Base-by-base conservation (phyloP, 2,113 vertebrate species). In the Vimba vimba region DNA sequence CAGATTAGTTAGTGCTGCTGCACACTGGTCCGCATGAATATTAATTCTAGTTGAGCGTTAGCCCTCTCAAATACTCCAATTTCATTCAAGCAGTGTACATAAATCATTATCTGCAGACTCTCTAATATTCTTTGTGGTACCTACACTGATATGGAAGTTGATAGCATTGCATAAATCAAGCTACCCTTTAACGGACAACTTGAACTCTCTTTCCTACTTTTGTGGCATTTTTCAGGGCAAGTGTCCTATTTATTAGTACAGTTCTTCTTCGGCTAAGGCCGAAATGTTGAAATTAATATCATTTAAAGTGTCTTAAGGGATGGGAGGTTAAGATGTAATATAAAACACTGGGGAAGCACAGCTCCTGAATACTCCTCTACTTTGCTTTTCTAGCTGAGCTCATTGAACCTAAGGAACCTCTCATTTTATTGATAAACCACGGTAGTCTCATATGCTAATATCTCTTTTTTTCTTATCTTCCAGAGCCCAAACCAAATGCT, bases 91-190 rank as follows among this genome's bases (percentile, higher is more conserved):
- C 64, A n/a, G 36, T 73, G 3, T 43, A 85, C 84, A 86, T 89
- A 84, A 90, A 91, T 88, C 82, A 77, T 88, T 66, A 87, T 85
- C 79, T 90, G 82, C 84, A 68, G 78, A 45, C 81, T 88, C 25
- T 84, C 9, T 83, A 87, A 86, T 80, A 33, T 85, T 78, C 86
- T 85, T 76, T 75, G 52, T 68, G 68, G 50, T 75, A 84, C 50
- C 66, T 33, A 52, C 55, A 71, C 50, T 88, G 88, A 84, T 85
- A 82, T 87, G 47, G 86, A 84, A 87, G 83, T 71, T 88, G 86
- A 88, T 79, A 78, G 55, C 75, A 10, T 60, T 8, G 33, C 25
- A 87, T 84, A 85, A 87, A 88, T 91, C 89, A 90, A 27, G 64
- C 13, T 73, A 69, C 52, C 43, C n/a, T 79, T 78, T 78, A 79